Evolutionary conservation across 2,113 vertebrate genomes (phyloP).

Genomic region (Malurus elegans): DNA sequence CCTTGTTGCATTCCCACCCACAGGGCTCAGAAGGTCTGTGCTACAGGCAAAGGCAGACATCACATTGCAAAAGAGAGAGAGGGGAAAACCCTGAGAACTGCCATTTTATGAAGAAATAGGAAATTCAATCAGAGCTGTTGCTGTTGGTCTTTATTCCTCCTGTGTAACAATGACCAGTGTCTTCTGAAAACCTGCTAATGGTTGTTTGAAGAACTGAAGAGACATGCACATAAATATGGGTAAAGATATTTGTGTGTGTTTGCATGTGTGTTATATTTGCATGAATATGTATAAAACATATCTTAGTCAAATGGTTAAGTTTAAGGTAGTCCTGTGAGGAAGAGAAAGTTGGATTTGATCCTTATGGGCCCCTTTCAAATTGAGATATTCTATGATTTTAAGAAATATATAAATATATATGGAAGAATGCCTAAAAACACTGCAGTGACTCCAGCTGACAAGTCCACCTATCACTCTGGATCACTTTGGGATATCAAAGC

Average conservation of each 20-base stretch:
- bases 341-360: background rate
- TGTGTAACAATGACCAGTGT: accelerated
- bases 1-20: conserved; percentile 55
- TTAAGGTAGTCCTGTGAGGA: background rate
- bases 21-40: conserved; percentile 9
- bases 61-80: conserved; percentile 3
- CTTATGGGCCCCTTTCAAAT: background rate
- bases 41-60: conserved; percentile 36
- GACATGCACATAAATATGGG: background rate
- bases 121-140: background rate
- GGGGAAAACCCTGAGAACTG: conserved; percentile 1
- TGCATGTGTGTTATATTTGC: background rate
- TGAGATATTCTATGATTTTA: background rate
- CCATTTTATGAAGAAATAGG: conserved; percentile 47
- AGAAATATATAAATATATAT: background rate
- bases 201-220: background rate
- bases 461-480: conserved; percentile 43
- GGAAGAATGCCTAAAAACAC: background rate
- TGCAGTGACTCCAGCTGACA: background rate
- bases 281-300: background rate
- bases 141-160: background rate
- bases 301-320: background rate
- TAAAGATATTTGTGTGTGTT: no score
- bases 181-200: background rate
- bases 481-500: conserved; percentile 71